These are phyloP conservation scores for Strix uralensis DNA, from an alignment of 2,113 vertebrate species.

Conservation along the genomic window DNA sequence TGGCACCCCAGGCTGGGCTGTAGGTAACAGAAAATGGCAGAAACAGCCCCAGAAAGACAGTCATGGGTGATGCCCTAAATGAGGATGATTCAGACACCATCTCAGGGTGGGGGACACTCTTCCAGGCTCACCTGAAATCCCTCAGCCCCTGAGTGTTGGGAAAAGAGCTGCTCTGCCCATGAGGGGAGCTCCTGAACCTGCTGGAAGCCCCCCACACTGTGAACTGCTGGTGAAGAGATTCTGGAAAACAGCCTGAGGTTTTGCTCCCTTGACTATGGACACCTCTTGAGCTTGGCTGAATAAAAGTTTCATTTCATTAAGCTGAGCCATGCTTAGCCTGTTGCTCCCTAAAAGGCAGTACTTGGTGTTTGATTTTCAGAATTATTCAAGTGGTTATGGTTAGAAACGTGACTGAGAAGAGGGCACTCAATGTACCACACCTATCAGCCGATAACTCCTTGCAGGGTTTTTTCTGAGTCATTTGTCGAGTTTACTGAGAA, in stretches of 20 bases:
- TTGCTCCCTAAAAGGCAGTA: background rate
- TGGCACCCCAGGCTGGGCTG: background rate
- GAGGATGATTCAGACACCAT: background rate
- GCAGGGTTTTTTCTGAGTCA: conserved; percentile 65
- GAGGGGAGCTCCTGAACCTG: background rate
- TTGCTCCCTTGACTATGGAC: background rate
- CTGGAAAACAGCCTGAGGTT: background rate
- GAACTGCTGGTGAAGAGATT: rapidly evolving
- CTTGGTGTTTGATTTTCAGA: conserved; percentile 44
- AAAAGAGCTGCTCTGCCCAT: background rate
- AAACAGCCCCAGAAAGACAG: background rate
- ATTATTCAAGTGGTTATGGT: conserved; percentile 61
- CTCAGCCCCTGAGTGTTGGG: background rate
- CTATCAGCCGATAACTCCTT: background rate
- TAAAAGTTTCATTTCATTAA: rapidly evolving
- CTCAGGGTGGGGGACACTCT: rapidly evolving
- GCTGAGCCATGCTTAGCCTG: background rate
- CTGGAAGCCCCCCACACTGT: rapidly evolving
- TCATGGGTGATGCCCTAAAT: rapidly evolving
- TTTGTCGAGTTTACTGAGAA: conserved; percentile 66
- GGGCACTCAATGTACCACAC: background rate
- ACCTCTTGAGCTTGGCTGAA: background rate
- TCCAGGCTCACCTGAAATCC: background rate
- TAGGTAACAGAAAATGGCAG: rapidly evolving
- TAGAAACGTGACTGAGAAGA: conserved; percentile 71